Conservation (phyloP, 2,888 invertebrate genomes). For the Eupithecia exiguata region DNA sequence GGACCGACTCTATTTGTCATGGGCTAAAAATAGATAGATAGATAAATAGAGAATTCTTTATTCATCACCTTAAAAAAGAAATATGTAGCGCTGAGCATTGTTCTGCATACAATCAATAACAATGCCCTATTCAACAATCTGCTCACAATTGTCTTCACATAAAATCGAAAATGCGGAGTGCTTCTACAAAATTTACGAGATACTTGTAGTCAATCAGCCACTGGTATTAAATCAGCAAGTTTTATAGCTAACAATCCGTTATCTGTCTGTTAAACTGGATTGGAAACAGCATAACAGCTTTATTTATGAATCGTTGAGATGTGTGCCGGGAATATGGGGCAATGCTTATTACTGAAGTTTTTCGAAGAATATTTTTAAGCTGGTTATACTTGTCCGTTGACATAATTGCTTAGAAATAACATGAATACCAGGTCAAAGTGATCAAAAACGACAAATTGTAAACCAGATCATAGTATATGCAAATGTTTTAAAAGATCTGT, state of each 20-base stretch:
- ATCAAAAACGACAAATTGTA: neutral
- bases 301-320: constrained; percentile 51
- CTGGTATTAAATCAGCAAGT: constrained; percentile 60
- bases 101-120: neutral
- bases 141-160: constrained; percentile 2
- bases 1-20: too few relatives aligned
- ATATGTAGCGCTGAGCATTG: neutral
- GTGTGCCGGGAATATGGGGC: constrained; percentile 22
- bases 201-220: constrained; percentile 55
- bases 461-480: neutral
- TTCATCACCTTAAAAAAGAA: too few relatives aligned
- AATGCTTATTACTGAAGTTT: constrained; percentile 16
- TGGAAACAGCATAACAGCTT: constrained; percentile 54
- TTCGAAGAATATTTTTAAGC: constrained; percentile 5
- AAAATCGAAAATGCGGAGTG: constrained; percentile 31
- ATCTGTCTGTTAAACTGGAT: constrained; percentile 53
- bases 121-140: neutral
- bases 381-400: constrained; percentile 8
- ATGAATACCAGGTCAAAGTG: constrained; percentile 8
- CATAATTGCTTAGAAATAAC: neutral
- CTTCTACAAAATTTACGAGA: constrained; percentile 33
- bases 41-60: too few relatives aligned
- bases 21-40: neutral
- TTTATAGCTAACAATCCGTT: constrained; percentile 61
- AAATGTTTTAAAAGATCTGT: neutral